phyloP scores from a whole-genome alignment of 92 coral and sea anemone genomes.

The Phenganax marumi region DNA sequence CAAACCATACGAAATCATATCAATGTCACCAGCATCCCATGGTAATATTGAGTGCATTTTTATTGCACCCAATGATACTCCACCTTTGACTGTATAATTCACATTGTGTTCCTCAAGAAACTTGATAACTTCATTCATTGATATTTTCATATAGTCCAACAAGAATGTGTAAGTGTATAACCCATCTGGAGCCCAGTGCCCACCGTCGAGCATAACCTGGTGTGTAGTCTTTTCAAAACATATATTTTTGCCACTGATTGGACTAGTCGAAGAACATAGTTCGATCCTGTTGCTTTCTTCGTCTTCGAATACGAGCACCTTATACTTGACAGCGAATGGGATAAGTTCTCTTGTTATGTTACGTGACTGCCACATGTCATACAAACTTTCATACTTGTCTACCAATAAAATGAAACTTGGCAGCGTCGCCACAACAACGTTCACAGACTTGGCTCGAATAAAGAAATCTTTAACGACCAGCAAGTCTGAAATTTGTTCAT shows the following conservation, averaged over 20 bases:
- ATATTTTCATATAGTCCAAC: not conserved
- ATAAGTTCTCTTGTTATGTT: no score
- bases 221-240: slow-evolving; percentile 29
- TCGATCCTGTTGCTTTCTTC: no score
- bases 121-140: no score
- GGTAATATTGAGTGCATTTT: no score
- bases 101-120: no score
- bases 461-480: no score
- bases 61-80: no score
- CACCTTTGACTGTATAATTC: slow-evolving; percentile 12
- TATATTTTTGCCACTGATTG: not conserved
- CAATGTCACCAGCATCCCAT: slow-evolving; percentile 58
- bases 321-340: no score
- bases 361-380: no score
- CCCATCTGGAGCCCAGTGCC: slow-evolving; percentile 54
- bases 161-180: slow-evolving; percentile 52
- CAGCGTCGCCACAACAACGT: slow-evolving; percentile 44
- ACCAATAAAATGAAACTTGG: slow-evolving; percentile 46
- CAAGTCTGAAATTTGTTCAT: slow-evolving; percentile 30
- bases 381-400: no score
- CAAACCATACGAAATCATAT: slow-evolving; percentile 26
- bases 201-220: slow-evolving; percentile 33
- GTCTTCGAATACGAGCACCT: slow-evolving; percentile 39
- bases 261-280: no score
- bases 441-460: no score